Conservation (phyloP, 2,888 invertebrate species). For the Elgonia sp. region DNA sequence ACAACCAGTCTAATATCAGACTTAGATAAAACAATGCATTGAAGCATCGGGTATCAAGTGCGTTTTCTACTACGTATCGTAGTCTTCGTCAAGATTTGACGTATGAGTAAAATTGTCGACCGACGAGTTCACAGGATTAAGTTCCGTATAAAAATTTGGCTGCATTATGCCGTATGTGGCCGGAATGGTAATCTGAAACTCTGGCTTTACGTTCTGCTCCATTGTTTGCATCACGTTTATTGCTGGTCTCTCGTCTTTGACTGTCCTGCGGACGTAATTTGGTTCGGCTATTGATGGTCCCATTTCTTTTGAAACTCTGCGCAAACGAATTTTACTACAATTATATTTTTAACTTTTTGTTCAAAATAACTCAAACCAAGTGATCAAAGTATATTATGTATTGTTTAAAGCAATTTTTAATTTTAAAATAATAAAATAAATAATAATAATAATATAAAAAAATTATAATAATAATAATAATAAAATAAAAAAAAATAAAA, state of each 20-base stretch:
- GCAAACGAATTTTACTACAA: constrained; percentile 42
- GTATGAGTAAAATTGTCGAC: constrained; percentile 84
- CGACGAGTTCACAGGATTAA: constrained; percentile 83
- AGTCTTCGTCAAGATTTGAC: constrained; percentile 85
- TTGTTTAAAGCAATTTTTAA: no score
- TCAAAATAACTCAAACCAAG: not conserved
- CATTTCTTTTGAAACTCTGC: constrained; percentile 77
- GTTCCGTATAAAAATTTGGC: constrained; percentile 86
- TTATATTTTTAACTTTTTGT: no score
- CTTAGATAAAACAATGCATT: constrained; percentile 57
- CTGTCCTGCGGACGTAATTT: constrained; percentile 69
- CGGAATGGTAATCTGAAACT: constrained; percentile 85
- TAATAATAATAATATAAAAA: no score
- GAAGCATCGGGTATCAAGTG: constrained; percentile 32
- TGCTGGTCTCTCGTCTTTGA: constrained; percentile 52
- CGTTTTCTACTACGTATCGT: constrained; percentile 84
- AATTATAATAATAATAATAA: no score
- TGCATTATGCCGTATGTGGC: constrained; percentile 84
- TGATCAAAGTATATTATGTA: no score
- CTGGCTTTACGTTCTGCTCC: constrained; percentile 78
- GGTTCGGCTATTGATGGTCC: constrained; percentile 74
- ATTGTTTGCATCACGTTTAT: constrained; percentile 54
- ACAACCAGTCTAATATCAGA: constrained; percentile 70
- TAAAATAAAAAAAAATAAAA: no score
- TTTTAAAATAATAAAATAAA: no score